Evolutionary conservation across 2,888 invertebrate species (phyloP).

Genomic region (Drosophila setosimentum): DNA sequence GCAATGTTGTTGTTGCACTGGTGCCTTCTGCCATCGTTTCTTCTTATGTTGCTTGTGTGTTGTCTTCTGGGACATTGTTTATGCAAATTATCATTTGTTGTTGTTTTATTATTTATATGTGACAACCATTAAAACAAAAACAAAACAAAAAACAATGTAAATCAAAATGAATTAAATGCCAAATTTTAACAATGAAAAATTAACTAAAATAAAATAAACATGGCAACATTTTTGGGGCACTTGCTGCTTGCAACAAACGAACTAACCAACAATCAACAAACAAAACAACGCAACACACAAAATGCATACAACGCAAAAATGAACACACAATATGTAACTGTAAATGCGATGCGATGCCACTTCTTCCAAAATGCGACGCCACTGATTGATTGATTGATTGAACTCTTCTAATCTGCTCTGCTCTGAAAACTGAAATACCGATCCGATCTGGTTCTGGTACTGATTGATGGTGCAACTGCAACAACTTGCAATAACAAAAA

Average conservation of each 20-base stretch:
- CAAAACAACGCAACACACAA: slow-evolving; percentile 58
- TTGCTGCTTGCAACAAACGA: slow-evolving; percentile 56
- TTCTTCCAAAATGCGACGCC: slow-evolving; percentile 71
- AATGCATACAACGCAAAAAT: slow-evolving; percentile 53
- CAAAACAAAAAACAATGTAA: slow-evolving; percentile 6
- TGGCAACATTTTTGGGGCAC: slow-evolving; percentile 40
- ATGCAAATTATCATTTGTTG: slow-evolving; percentile 58
- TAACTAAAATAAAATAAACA: not conserved
- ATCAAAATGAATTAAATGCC: slow-evolving; percentile 7
- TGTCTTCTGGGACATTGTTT: slow-evolving; percentile 45
- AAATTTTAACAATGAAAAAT: not conserved
- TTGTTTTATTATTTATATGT: slow-evolving; percentile 48
- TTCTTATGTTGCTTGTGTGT: slow-evolving; percentile 48
- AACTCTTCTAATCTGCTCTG: slow-evolving; percentile 77
- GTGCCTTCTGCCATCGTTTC: slow-evolving; percentile 38
- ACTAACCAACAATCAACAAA: slow-evolving; percentile 33
- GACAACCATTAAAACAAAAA: slow-evolving; percentile 6
- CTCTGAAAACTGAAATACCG: slow-evolving; percentile 73
- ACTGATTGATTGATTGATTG: slow-evolving; percentile 73
- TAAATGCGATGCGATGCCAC: slow-evolving; percentile 69
- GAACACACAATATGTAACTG: slow-evolving; percentile 27
- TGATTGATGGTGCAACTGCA: slow-evolving; percentile 76
- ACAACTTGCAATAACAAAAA: slow-evolving; percentile 49
- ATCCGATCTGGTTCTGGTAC: slow-evolving; percentile 79
- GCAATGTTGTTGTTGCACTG: slow-evolving; percentile 38